Base-by-base conservation (phyloP, 2,888 invertebrate species). In the Apotomis betuletana region DNA sequence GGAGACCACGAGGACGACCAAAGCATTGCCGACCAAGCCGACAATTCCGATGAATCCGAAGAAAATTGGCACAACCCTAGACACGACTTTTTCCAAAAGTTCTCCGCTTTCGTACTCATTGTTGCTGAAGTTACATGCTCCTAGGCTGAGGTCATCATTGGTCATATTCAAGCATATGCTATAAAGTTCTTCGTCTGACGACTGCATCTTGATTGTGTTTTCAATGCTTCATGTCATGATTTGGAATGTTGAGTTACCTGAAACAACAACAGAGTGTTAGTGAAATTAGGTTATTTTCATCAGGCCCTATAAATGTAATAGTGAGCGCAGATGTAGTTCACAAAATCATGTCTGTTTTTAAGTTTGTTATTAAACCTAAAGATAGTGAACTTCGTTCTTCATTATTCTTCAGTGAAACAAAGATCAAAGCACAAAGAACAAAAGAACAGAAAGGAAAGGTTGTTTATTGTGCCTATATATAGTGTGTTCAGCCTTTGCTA, bases 1-100 rank as follows among this genome's bases (percentile, higher is more conserved):
- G 12, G 96, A 95, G 0, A 98, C 97, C 10, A 98, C 98, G 68
- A 98, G 91, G 44, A 98, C 97, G 36, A 98, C 98, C 74, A 98
- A 91, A 0, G 96, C 95, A 88, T 98, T 98, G 74, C 98, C 98
- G 67, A 98, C 94, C 8, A 98, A 91, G n/a, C 98, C 98, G 52
- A 98, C 95, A 46, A 97, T 94, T 67, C 97, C 96, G 75, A 98
- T 97, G 76, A 97, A 94, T 4, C 97, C 97, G 84, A 98, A 98
- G 82, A 98, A 95, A 54, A 97, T 94, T 12, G 97, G 97, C 41
- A 97, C 97, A 64, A 96, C 95, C 77, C 95, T 94, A 10, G 95
- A 95, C 0, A 97, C 96, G 64, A 96, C 94, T 63, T 94, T 94
- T 80, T 96, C 94, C 13, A 95, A 81, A 4, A 94, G 86, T 80